A percentile compares a stretch with the other conserved stretches of the same genome.
Evolutionary conservation across 2,888 invertebrate species (phyloP).

Genomic region (Gymnosoma rotundatum): DNA sequence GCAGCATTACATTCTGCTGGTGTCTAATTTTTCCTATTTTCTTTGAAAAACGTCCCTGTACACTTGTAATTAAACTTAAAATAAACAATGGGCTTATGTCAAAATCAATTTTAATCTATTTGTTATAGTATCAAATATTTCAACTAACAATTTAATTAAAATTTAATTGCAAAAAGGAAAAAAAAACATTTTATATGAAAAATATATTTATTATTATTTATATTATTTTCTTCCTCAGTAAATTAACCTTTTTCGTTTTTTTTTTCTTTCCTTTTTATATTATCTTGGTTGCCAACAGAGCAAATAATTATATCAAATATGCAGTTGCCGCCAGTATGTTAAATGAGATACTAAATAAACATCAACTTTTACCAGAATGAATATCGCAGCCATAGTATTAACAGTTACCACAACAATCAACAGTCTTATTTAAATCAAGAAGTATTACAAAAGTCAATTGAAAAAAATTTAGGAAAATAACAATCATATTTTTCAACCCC

Average conservation of each 20-base stretch:
- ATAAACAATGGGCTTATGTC: too few species aligned
- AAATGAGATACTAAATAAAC: conserved; percentile 39
- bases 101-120: too few species aligned
- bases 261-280: conserved; percentile 55
- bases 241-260: conserved; percentile 47
- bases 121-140: too few species aligned
- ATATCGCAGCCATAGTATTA: conserved; percentile 9
- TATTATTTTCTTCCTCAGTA: conserved; percentile 34
- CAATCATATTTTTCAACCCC: conserved; percentile 52
- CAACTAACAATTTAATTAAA: too few species aligned
- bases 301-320: conserved; percentile 34
- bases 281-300: conserved; percentile 35
- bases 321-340: conserved; percentile 9
- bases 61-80: too few species aligned
- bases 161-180: too few species aligned
- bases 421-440: conserved; percentile 33
- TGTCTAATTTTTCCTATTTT: too few species aligned
- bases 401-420: conserved; percentile 18
- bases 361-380: conserved; percentile 44
- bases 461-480: conserved; percentile 24
- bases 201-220: too few species aligned
- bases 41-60: too few species aligned
- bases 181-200: too few species aligned
- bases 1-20: too few species aligned
- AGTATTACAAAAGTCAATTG: conserved; percentile 16